A percentile compares a stretch with the other conserved stretches of the same genome.
Evolutionary conservation across 2,113 vertebrate genomes (phyloP).

Genomic region (Lepus americanus): DNA sequence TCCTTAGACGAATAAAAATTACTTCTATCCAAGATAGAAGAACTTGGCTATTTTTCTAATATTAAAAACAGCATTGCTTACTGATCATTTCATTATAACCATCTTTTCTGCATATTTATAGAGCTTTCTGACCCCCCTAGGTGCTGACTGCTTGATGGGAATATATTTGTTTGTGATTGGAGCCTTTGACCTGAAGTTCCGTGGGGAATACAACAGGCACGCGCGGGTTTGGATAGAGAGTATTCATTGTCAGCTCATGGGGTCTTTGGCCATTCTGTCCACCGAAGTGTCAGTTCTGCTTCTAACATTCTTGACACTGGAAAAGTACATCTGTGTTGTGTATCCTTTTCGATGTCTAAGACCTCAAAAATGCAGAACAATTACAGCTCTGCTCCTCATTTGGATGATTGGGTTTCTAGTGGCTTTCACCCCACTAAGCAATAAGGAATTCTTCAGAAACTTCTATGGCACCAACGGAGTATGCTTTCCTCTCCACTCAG

Average conservation of each 20-base stretch:
- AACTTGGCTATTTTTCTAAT: not conserved
- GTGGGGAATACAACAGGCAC: constrained; percentile 97
- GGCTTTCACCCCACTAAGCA: constrained; percentile 94
- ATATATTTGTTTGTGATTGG: constrained; percentile 98
- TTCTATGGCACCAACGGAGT: constrained; percentile 98
- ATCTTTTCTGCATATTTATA: constrained; percentile 76
- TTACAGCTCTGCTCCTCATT: constrained; percentile 93
- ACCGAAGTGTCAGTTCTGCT: constrained; percentile 98
- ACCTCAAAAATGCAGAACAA: constrained; percentile 93
- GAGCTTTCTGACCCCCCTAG: constrained; percentile 85
- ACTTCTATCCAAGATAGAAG: not conserved
- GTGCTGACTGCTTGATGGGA: constrained; percentile 98
- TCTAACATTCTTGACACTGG: constrained; percentile 96
- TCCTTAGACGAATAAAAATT: constrained; percentile 25
- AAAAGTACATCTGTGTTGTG: constrained; percentile 98
- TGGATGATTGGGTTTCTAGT: constrained; percentile 95
- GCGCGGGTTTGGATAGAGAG: constrained; percentile 98
- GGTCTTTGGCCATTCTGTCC: constrained; percentile 97
- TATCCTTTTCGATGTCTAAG: constrained; percentile 97
- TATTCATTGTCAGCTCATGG: constrained; percentile 94
- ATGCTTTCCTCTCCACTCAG: constrained; percentile 97
- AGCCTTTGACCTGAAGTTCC: constrained; percentile 96
- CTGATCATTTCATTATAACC: not conserved
- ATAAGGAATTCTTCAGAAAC: constrained; percentile 94
- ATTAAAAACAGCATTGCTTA: constrained; percentile 9